Percentiles rank a stretch among this genome's conserved stretches.
phyloP scores from a whole-genome alignment of 2,113 vertebrate genomes.

The Syrmaticus mikado region DNA sequence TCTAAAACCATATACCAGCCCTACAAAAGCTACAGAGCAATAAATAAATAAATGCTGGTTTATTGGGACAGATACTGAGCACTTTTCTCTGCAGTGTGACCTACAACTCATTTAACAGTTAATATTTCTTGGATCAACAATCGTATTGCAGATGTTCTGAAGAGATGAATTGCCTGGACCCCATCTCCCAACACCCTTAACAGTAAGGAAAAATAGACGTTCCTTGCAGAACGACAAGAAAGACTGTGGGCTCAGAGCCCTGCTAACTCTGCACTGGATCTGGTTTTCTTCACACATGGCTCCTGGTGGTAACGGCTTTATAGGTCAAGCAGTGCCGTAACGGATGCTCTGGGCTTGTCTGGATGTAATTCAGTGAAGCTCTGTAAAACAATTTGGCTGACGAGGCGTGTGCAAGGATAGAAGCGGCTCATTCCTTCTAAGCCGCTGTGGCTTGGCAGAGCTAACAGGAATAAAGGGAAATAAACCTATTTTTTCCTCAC shows the following conservation, averaged over 20 bases:
- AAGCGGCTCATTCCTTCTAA: not conserved
- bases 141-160: fast-evolving
- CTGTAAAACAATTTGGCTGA: not conserved
- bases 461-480: not conserved
- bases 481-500: not conserved
- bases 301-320: not conserved
- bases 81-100: not conserved
- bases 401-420: not conserved
- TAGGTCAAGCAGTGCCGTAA: not conserved
- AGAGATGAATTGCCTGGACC: not conserved
- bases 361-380: not conserved
- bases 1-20: not conserved
- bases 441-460: not conserved
- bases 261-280: not conserved
- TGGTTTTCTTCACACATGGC: not conserved
- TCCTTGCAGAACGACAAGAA: not conserved
- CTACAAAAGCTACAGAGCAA: not conserved
- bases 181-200: not conserved
- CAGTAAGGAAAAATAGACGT: not conserved
- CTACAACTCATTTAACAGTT: not conserved
- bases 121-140: not conserved
- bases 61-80: not conserved
- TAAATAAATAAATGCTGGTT: not conserved
- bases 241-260: not conserved
- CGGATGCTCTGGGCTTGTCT: not conserved